Evolutionary conservation across 2,113 vertebrate species (phyloP).

Genomic region (Crotalus helleri): DNA sequence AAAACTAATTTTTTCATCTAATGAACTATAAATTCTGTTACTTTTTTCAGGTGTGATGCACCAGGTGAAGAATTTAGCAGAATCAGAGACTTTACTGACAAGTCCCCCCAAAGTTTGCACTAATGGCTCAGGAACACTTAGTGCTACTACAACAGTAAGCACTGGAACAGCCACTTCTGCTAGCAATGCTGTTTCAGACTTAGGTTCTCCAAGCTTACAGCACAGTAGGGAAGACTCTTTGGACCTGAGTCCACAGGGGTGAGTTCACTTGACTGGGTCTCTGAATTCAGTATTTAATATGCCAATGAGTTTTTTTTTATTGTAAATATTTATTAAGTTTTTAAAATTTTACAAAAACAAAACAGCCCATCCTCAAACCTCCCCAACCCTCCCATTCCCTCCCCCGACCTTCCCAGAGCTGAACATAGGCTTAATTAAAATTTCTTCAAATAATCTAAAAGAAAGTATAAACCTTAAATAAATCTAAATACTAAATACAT

Average conservation of each 20-base stretch:
- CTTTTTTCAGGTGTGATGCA: constrained; percentile 92
- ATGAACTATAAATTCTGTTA: background rate
- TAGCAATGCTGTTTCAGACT: constrained; percentile 81
- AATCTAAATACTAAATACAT: too few relatives aligned
- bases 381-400: too few relatives aligned
- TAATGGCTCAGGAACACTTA: constrained; percentile 86
- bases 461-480: too few relatives aligned
- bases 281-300: background rate
- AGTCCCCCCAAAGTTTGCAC: constrained; percentile 94
- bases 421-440: too few relatives aligned
- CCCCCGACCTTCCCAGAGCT: too few relatives aligned
- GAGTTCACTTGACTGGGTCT: constrained; percentile 38
- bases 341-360: too few relatives aligned
- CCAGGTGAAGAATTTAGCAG: constrained; percentile 96
- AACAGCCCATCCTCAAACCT: too few relatives aligned
- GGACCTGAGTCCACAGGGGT: constrained; percentile 98
- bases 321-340: too few relatives aligned
- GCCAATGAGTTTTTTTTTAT: background rate
- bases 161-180: constrained; percentile 85
- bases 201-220: constrained; percentile 95
- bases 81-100: constrained; percentile 90
- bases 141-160: constrained; percentile 84
- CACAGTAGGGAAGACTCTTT: constrained; percentile 96
- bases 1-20: background rate
- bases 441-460: too few relatives aligned